Base-by-base conservation (phyloP, 2,113 vertebrate genomes). In the Condylura cristata region DNA sequence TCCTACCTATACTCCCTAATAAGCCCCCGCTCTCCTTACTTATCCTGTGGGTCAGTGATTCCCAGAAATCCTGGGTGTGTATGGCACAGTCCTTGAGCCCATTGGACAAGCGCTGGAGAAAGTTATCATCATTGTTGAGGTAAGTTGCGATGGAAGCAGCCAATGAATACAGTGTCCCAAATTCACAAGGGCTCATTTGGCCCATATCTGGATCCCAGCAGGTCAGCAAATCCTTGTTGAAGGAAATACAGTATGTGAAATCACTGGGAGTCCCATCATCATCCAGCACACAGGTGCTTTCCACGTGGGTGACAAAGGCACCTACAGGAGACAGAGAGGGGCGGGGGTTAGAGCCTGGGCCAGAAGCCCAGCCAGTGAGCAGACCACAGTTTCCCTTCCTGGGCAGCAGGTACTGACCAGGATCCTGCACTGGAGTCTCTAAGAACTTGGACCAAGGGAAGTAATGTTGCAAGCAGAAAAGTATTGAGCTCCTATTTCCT, bases 221-320 rank as follows among this genome's bases (percentile, higher is more conserved):
- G 46, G 96, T 48, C 81, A 98, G 75, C 20, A 95, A 76, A 37
- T 93, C 86, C 90, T 98, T 98, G 96, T 98, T 98, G 97, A 98
- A 98, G 92, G 96, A 41, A 2, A 98, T 0, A 16, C 97, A 97
- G 8, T 96, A 97, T 0, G 48, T 22, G 93, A 97, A 95, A 32
- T 51, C 58, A n/a, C n/a, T 93, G 81, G 65, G 30, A 0, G 4
- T 71, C 22, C 98, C 95, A 3, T 91, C 20, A 26, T 96, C 96
- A 2, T 97, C 95, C 95, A 98, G 30, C 1, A 90, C 0, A 85
- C 98, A 98, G 24, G 71, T 71, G 20, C 66, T 97, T 94, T 97
- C 95, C 95, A 98, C 11, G 0, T 98, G 98, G 63, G 98, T 14
- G 75, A 98, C 61, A 58, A 98, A 98, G 75, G 76, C 89, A 0